Conservation (phyloP, 2,888 invertebrate species). For the Teinopalpus imperialis region DNA sequence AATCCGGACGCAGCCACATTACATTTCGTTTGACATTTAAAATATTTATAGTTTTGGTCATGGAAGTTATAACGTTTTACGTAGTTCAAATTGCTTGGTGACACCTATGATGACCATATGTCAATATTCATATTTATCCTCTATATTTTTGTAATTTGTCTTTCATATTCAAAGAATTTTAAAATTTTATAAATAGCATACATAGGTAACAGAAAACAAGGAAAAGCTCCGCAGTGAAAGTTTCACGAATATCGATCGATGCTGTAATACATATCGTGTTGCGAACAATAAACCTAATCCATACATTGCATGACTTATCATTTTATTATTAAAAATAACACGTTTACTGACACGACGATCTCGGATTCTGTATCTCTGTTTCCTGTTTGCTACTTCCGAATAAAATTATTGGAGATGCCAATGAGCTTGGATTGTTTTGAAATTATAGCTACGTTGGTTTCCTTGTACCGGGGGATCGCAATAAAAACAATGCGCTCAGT, state of each 20-base stretch:
- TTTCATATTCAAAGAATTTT: no score
- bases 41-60: no score
- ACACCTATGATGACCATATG: no score
- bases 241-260: constrained; percentile 12
- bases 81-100: no score
- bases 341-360: not conserved
- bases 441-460: constrained; percentile 37
- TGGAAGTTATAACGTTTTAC: no score
- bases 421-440: constrained; percentile 6
- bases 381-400: constrained; percentile 2
- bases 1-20: no score
- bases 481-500: constrained; percentile 61
- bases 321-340: constrained; percentile 3
- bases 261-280: constrained; percentile 5
- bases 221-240: constrained; percentile 5
- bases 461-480: constrained; percentile 55
- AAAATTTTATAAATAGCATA: no score
- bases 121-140: no score
- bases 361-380: not conserved
- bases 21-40: no score
- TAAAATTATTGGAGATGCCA: not conserved
- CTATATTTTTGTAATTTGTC: no score
- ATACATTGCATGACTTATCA: constrained; percentile 8
- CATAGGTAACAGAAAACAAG: constrained; percentile 30
- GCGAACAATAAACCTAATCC: not conserved